Base-by-base conservation (phyloP, 1,140 invertebrate species). In the Cotesia vestalis region DNA sequence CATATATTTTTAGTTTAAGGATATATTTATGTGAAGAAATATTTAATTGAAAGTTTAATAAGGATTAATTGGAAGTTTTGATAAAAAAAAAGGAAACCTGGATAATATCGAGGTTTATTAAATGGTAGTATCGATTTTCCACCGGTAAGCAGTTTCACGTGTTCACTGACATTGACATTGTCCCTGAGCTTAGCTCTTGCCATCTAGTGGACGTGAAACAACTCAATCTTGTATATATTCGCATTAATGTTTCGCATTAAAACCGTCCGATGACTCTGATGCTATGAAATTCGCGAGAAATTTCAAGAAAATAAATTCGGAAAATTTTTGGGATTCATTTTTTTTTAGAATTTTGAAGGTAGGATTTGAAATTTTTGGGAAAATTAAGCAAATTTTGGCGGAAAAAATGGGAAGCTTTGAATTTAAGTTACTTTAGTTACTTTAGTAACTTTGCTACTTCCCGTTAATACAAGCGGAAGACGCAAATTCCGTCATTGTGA, bases 111-210 rank as follows among this genome's bases (percentile, higher is more conserved):
- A 20, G 5, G 14, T 27, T 59, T 38, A 51, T 84, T 84, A 83
- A 80, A 81, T 78, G 81, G 79, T 80, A 80, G 69, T 85, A 86
- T 86, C 82, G 84, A 86, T 86, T 85, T 84, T 81, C 79, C 76
- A 76, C 77, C 77, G 78, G 81, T 61, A 52, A 64, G 40, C 27
- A 59, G 36, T 78, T 80, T 83, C 85, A 86, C 85, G 84, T 86
- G 85, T 76, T 85, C 78, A 76, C 80, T 87, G 85, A 84, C 85
- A 87, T 87, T 87, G 85, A 86, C 84, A 87, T 87, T 87, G 86
- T 78, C 80, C 80, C 77, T 80, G 66, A 71, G 77, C 73, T n/a
- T 59, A 53, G 70, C 51, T 73, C 74, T 80, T 83, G 73, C 80
- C 85, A 85, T 84, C 83, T 63, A n/a, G 38, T 46, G 53, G 14